Conservation (phyloP, 2,888 invertebrate species). For the Chironomus riparius region DNA sequence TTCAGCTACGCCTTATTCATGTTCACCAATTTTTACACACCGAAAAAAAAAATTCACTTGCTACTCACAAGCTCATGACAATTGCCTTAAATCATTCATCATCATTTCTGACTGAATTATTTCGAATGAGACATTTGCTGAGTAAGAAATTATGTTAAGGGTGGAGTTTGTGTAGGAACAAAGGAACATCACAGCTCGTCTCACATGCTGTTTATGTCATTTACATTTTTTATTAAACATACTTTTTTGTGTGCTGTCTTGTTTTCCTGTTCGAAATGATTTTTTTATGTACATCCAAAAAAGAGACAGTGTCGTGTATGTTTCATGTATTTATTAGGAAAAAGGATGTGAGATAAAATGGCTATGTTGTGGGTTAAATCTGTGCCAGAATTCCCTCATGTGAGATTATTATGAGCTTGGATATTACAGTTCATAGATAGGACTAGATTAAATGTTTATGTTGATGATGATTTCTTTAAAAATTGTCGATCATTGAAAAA, state of each 20-base stretch:
- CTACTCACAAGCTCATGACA: neutral
- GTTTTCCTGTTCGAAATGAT: neutral
- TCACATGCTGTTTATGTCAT: constrained; percentile 2
- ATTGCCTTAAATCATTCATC: neutral
- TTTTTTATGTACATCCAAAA: neutral
- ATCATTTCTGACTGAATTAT: neutral
- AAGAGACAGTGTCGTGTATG: neutral
- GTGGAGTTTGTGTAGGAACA: no score
- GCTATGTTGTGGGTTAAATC: no score
- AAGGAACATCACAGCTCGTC: neutral
- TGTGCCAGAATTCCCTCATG: no score
- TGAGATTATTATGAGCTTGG: no score
- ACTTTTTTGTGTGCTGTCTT: neutral
- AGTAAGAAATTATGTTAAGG: no score
- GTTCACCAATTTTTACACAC: no score
- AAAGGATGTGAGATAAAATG: neutral
- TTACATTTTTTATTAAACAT: constrained; percentile 6
- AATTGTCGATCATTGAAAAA: no score
- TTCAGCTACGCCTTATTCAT: no score
- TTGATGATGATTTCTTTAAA: no score
- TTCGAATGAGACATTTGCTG: neutral
- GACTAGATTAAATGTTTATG: no score
- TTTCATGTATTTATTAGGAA: neutral
- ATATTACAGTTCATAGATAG: no score
- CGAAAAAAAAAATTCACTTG: neutral